Evolutionary conservation across 2,888 invertebrate species (phyloP), one percentile per base, ranked within the genome.

Genomic region (Troglohyphantes excavatus): DNA sequence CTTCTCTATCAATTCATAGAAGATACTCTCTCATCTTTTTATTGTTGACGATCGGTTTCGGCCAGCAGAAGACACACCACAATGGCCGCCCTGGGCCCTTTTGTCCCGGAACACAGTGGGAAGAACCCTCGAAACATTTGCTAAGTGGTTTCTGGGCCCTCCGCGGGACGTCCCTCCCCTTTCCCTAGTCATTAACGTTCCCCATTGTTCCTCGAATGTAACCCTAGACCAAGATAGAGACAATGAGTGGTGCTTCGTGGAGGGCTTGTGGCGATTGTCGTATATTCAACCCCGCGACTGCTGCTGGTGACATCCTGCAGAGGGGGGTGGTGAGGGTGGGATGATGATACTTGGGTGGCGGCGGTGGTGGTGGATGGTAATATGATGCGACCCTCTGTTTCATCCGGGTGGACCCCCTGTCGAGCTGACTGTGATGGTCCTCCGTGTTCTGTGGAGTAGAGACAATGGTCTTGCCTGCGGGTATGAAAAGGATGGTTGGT

Each of bases 161-260:
- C 79, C 61, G 78, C 86, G 59, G 19, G 26, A 26, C 59, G 46
- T n/a, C 78, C 70, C 70, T 43, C 63, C 72, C 63, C 65, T 21
- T 27, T 29, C 59, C 63, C 72, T 67, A 79, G 72, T 87, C 87
- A 87, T 87, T 87, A 87, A 87, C 87, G 87, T 87, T 53, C 72
- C 65, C 72, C 29, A 79, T 87, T 87, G 87, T 87, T 87, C 87
- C 79, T 26, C 65, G 9, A 68, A 87, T 87, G 87, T 87, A 87
- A 87, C 72, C 79, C 79, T 79, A 87, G 79, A 87, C 79, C 79
- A 81, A 79, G 87, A 46, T 53, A 79, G 87, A 87, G 87, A 87
- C 87, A 87, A 87, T 87, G 26, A 23, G 11, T n/a, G n/a, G 27
- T 11, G 17, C 53, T 33, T 33, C 33, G 27, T 7, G 21, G 13